Evolutionary conservation across 35 echinoderm and acorn worm species (phyloP).

Genomic region (Apostichopus parvimensis): DNA sequence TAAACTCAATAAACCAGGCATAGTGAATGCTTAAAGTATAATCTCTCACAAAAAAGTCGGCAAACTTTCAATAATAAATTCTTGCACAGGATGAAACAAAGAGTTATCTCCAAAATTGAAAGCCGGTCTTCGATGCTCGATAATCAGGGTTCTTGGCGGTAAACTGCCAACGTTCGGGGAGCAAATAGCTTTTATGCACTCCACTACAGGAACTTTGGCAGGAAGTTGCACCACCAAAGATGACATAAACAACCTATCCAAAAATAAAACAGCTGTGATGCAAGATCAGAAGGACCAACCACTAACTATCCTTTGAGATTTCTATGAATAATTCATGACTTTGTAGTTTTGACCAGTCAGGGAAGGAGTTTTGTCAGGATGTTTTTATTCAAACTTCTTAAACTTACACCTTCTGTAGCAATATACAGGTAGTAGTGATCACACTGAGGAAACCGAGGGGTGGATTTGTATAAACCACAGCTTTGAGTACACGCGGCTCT

Average conservation of each 20-base stretch:
- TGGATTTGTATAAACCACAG: not conserved
- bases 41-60: not conserved
- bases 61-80: not conserved
- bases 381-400: constrained; percentile 19
- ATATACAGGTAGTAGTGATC: not conserved
- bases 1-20: constrained; percentile 22
- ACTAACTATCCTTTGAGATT: not conserved
- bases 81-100: not conserved
- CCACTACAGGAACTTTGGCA: not conserved
- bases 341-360: not conserved
- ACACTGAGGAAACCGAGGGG: not conserved
- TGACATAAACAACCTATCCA: not conserved
- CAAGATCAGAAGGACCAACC: not conserved
- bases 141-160: constrained; percentile 3
- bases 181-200: constrained; percentile 4
- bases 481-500: not conserved
- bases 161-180: not conserved
- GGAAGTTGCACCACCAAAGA: not conserved
- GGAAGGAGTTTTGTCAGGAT: constrained; percentile 1
- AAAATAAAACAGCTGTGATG: constrained; percentile 12
- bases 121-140: not conserved
- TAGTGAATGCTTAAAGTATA: not conserved
- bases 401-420: not conserved
- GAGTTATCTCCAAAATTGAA: not conserved
- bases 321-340: constrained; percentile 43